A percentile compares a stretch with the other conserved stretches of the same genome.
phyloP scores from a whole-genome alignment of 2,113 vertebrate species.

The Pithys albifrons region DNA sequence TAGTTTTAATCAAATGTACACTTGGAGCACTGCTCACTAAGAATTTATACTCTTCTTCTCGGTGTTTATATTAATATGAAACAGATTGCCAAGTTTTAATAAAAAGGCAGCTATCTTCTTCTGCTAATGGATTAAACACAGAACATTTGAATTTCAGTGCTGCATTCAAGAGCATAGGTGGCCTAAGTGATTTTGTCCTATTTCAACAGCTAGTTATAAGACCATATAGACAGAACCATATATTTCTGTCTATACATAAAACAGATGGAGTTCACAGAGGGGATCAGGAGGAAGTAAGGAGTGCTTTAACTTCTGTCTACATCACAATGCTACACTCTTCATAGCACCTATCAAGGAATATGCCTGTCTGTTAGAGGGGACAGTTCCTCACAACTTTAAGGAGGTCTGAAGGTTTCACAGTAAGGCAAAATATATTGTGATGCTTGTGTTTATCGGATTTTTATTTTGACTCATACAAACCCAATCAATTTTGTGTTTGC shows the following conservation, averaged over 20 bases:
- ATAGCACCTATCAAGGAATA: background rate
- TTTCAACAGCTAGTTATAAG: background rate
- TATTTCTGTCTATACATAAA: background rate
- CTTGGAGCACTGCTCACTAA: slow-evolving; percentile 47
- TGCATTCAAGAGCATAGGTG: background rate
- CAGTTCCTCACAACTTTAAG: background rate
- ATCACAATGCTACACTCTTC: background rate
- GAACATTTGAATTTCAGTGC: slow-evolving; percentile 34
- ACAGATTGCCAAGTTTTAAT: slow-evolving; percentile 66
- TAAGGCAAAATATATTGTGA: background rate
- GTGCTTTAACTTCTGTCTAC: background rate
- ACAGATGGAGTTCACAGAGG: background rate
- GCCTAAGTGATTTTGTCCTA: background rate
- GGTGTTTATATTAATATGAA: slow-evolving; percentile 56
- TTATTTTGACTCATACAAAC: background rate
- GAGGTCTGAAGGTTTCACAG: background rate
- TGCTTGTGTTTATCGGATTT: background rate
- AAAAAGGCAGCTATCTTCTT: slow-evolving; percentile 66
- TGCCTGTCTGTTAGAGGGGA: background rate
- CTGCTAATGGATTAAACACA: slow-evolving; percentile 43
- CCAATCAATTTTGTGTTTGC: background rate
- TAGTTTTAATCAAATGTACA: slow-evolving; percentile 68
- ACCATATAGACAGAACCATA: background rate
- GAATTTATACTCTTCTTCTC: slow-evolving; percentile 62
- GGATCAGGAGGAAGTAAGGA: background rate